Conservation (phyloP, 2,113 vertebrate genomes). For the Tachysurus fulvidraco region DNA sequence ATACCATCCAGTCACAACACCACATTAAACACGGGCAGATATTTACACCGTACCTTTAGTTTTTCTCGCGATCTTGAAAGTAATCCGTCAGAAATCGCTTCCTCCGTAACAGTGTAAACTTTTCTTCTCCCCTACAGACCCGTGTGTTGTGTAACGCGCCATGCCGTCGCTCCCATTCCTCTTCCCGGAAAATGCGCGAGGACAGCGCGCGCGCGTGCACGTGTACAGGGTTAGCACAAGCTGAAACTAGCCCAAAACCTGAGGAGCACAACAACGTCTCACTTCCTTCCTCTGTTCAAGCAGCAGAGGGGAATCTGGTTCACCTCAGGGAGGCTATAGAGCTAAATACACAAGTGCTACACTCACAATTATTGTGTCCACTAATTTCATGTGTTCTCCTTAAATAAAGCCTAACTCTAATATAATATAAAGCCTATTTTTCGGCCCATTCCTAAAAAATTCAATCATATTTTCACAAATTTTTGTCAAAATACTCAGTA, state of each 20-base stretch:
- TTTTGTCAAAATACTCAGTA: background rate
- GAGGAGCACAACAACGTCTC: background rate
- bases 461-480: background rate
- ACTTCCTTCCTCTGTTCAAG: background rate
- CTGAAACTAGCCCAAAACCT: background rate
- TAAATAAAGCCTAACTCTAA: background rate
- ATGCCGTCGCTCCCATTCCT: conserved; percentile 8
- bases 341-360: background rate
- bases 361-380: background rate
- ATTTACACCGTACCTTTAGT: conserved; percentile 24
- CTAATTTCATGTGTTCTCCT: background rate
- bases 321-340: background rate
- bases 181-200: conserved; percentile 4
- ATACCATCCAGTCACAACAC: too few species aligned
- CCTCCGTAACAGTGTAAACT: background rate
- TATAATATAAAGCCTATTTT: background rate
- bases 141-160: conserved; percentile 14
- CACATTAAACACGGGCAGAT: background rate
- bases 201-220: background rate
- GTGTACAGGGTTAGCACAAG: background rate
- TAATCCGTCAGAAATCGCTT: background rate
- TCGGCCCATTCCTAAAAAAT: background rate
- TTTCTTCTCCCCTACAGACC: background rate
- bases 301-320: too few species aligned
- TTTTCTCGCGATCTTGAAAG: background rate